phyloP scores from a whole-genome alignment of 2,797 vertebrate genomes.

The Gastrophryne carolinensis region DNA sequence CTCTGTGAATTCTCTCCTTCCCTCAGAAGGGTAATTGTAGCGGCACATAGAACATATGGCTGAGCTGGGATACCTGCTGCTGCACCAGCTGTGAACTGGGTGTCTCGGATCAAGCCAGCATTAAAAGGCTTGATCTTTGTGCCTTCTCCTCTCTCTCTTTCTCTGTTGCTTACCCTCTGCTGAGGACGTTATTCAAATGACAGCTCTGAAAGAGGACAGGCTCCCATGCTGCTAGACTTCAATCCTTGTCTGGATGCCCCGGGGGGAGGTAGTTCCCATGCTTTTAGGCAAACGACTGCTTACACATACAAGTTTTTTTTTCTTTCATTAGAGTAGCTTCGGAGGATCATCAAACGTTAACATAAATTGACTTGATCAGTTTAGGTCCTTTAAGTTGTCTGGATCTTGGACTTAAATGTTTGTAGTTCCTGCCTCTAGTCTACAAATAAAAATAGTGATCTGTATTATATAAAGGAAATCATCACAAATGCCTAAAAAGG shows the following conservation, averaged over 20 bases:
- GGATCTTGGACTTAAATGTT: no score
- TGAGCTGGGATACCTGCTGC: slow-evolving; percentile 85
- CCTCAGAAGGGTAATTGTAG: slow-evolving; percentile 82
- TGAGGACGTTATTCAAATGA: slow-evolving; percentile 54
- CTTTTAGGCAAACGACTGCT: not conserved
- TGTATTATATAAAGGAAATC: no score
- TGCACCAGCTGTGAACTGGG: slow-evolving; percentile 89
- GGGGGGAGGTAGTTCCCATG: not conserved
- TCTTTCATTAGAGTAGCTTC: no score
- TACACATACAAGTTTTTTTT: not conserved
- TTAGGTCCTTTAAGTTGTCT: no score
- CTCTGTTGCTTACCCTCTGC: slow-evolving; percentile 52
- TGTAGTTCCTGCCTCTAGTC: no score
- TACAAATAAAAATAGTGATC: no score
- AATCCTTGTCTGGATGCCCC: slow-evolving; percentile 26
- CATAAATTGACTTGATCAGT: no score
- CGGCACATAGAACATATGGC: slow-evolving; percentile 86
- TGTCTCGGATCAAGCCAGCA: slow-evolving; percentile 76
- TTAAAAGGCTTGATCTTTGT: slow-evolving; percentile 68
- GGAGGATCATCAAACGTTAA: no score
- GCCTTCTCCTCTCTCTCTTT: slow-evolving; percentile 54
- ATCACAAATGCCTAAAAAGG: no score
- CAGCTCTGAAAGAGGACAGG: slow-evolving; percentile 47
- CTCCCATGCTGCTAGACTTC: slow-evolving; percentile 48
- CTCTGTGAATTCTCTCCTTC: slow-evolving; percentile 59